phyloP scores from a whole-genome alignment of 92 coral and sea anemone genomes.

The Metridium senile region DNA sequence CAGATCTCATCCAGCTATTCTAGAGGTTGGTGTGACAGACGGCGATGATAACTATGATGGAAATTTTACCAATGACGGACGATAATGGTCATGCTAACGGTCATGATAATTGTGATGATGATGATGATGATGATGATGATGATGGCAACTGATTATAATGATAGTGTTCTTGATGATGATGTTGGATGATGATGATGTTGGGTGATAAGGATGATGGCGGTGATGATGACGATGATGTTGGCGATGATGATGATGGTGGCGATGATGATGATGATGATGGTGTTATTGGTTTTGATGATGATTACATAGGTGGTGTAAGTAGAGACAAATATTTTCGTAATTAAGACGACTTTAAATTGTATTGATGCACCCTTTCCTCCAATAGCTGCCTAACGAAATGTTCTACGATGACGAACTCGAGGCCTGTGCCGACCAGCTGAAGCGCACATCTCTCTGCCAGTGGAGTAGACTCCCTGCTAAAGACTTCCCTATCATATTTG shows the following conservation, averaged over 20 bases:
- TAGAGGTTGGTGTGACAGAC: constrained; percentile 57
- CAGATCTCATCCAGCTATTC: constrained; percentile 82
- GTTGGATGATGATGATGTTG: no score
- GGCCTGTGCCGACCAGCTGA: constrained; percentile 66
- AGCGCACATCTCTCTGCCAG: constrained; percentile 66
- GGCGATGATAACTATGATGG: background rate
- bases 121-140: constrained; percentile 10
- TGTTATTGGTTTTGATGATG: no score
- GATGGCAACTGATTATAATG: background rate
- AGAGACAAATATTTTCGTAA: no score
- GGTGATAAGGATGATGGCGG: no score
- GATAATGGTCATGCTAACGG: background rate
- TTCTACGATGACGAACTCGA: constrained; percentile 87
- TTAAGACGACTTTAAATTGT: no score
- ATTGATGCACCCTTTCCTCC: background rate
- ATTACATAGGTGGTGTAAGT: no score
- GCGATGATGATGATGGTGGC: no score
- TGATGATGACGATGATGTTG: no score
- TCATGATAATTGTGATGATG: background rate
- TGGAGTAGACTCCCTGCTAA: constrained; percentile 74
- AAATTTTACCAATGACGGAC: background rate
- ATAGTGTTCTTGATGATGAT: no score
- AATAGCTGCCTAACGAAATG: constrained; percentile 80
- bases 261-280: no score
- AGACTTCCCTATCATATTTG: constrained; percentile 81